phyloP scores from a whole-genome alignment of 2,113 vertebrate genomes.

The Cinclus mexicanus region DNA sequence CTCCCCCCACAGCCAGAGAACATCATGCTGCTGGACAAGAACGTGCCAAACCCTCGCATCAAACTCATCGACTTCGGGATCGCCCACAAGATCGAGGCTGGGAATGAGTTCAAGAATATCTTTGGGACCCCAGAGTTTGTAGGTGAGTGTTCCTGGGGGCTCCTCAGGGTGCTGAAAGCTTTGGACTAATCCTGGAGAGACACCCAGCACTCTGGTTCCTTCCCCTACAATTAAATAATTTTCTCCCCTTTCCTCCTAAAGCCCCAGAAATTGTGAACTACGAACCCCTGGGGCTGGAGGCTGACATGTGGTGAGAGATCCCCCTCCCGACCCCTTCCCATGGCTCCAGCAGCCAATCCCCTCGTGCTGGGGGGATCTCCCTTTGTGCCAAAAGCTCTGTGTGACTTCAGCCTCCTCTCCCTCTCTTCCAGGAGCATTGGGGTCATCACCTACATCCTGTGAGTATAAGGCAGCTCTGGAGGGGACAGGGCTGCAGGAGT shows the following conservation, averaged over 20 bases:
- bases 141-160: conserved; percentile 73
- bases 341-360: background rate
- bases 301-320: conserved; percentile 94
- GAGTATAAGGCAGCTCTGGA: conserved; percentile 66
- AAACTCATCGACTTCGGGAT: conserved; percentile 98
- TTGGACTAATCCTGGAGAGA: background rate
- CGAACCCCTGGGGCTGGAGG: conserved; percentile 93
- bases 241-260: conserved; percentile 47
- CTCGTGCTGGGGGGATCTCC: accelerated
- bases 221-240: background rate
- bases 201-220: background rate
- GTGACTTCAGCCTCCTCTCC: background rate
- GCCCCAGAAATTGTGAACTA: conserved; percentile 98
- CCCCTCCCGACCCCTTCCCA: background rate
- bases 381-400: background rate
- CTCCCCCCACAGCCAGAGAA: conserved; percentile 85
- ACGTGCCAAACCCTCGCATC: conserved; percentile 90
- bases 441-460: conserved; percentile 97
- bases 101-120: conserved; percentile 97
- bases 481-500: background rate
- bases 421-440: conserved; percentile 88
- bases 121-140: conserved; percentile 97
- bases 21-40: conserved; percentile 97
- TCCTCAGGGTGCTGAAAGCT: background rate
- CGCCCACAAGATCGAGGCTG: conserved; percentile 94